Base-by-base conservation (phyloP, 2,888 invertebrate genomes). In the Drosophila mercatorum region DNA sequence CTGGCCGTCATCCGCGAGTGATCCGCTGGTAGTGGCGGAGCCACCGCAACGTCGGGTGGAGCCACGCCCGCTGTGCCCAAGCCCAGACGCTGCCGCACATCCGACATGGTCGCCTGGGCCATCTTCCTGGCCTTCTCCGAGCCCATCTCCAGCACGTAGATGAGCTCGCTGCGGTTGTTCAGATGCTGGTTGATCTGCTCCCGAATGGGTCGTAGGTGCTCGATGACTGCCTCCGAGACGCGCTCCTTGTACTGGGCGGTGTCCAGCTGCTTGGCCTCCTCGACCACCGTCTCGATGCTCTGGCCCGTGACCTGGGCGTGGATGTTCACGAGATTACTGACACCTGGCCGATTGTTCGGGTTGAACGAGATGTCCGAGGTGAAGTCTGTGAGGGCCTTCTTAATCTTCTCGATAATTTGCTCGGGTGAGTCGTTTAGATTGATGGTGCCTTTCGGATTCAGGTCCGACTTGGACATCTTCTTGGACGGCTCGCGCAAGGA, bases 391-490 rank as follows among this genome's bases (percentile, higher is more conserved):
- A 98, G 94, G 0, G 99, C 96, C 93, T 97, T 98, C 89, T 96
- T 96, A 17, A 98, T 93, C 92, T 97, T 97, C 46, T 94, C 94
- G 1, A 93, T 79, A 60, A 98, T 95, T 14, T 93, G 93, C 47
- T 96, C 96, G 0, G 96, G 94, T 10, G 94, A 91, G 91, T 99
- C 99, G 5, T 94, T 95, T 40, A 99, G 92, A 81, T 96, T 95
- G 70, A 99, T 96, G 62, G 97, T 94, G 75, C 97, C 96, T 89
- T 95, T 96, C 0, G 94, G 92, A 93, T 97, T 96, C 0, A 94
- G 91, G 90, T 98, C 97, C 0, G 99, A 99, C 93, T 99, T 99
- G 12, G 99, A 99, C 99, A 99, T 99, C 94, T 99, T 99, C 90
- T 96, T 96, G 0, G 92, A 91, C 0, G 99, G 98, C 90, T 98